phyloP scores from a whole-genome alignment of 2,797 vertebrate genomes.

The Sebastes oblongus region DNA sequence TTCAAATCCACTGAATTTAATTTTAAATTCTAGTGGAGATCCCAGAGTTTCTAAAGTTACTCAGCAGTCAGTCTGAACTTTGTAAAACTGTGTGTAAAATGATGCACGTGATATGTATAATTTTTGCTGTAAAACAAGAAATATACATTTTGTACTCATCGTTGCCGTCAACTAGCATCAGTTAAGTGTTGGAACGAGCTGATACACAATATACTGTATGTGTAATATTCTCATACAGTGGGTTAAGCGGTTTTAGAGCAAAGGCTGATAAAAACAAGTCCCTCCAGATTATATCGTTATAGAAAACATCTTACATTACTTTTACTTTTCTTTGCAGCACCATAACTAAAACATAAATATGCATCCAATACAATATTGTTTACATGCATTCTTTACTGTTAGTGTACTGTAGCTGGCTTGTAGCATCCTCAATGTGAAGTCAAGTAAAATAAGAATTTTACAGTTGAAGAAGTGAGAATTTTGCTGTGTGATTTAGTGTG shows the following conservation, averaged over 20 bases:
- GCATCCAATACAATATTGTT: not conserved
- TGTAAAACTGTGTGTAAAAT: not conserved
- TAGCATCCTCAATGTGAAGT: not conserved
- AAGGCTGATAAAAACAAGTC: not conserved
- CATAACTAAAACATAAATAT: not conserved
- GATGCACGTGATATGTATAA: accelerated
- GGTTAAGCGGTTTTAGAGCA: not conserved
- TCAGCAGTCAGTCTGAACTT: not conserved
- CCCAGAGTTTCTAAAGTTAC: not conserved
- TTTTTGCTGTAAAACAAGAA: accelerated
- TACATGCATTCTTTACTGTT: not conserved
- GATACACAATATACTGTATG: not conserved
- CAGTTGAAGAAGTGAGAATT: not conserved
- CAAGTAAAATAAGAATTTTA: not conserved
- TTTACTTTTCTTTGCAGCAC: not conserved
- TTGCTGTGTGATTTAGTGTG: not conserved
- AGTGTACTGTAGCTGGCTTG: accelerated
- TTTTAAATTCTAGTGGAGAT: not conserved
- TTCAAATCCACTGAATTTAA: not conserved
- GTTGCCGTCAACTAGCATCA: not conserved
- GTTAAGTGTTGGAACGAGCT: not conserved
- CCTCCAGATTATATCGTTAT: accelerated
- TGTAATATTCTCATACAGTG: not conserved
- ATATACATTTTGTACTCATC: accelerated
- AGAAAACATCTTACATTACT: accelerated